Evolutionary conservation across 1,140 invertebrate genomes (phyloP).

Genomic region (Bombus huntii): DNA sequence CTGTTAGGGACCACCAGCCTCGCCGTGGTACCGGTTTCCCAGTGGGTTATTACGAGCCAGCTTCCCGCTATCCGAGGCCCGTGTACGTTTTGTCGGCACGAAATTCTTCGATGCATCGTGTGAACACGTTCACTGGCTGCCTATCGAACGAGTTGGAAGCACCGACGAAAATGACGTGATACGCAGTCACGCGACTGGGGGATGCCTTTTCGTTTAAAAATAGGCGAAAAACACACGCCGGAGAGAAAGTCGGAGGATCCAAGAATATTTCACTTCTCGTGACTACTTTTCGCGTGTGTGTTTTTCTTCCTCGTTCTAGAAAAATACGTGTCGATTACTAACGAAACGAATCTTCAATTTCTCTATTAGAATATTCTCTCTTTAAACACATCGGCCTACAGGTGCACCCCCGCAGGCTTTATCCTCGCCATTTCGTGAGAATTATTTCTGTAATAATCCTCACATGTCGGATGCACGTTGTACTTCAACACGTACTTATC

Average conservation of each 20-base stretch:
- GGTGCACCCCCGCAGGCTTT: background rate
- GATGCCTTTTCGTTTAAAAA: background rate
- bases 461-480: background rate
- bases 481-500: conserved; percentile 10
- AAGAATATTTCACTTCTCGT: background rate
- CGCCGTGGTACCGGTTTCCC: conserved; percentile 68
- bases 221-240: background rate
- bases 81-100: conserved; percentile 49
- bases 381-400: background rate
- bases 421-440: background rate
- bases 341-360: background rate
- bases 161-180: conserved; percentile 10
- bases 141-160: background rate
- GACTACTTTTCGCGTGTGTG: too few species aligned
- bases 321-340: background rate
- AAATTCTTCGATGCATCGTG: conserved; percentile 62
- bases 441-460: background rate
- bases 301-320: background rate
- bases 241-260: background rate
- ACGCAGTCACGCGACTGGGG: background rate
- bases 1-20: conserved; percentile 67
- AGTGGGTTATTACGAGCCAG: conserved; percentile 63
- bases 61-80: conserved; percentile 55
- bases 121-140: conserved; percentile 30
- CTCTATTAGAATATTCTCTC: too few species aligned